Evolutionary conservation across 2,113 vertebrate species (phyloP), one percentile per base, ranked within the genome.

Genomic region (Bettongia penicillata): DNA sequence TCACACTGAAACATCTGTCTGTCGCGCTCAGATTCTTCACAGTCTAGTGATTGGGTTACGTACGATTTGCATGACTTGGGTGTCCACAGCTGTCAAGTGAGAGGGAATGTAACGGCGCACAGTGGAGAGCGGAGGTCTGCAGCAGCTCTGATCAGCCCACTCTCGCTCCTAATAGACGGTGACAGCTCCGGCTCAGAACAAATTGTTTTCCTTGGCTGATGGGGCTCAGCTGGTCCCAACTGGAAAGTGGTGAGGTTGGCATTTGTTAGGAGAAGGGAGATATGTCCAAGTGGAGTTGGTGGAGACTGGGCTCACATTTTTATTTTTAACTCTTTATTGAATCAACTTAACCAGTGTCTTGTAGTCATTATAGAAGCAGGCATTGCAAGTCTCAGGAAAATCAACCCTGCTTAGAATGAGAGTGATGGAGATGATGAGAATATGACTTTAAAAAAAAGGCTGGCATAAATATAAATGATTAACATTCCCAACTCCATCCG

Each of bases 1-100:
- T 98, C 97, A 98, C 97, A 98, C 98, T 98, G 97, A 98, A 99
- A 98, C 98, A 99, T 98, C 99, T 99, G 98, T 98, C 98, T 99
- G 98, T 97, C 97, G 98, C 97, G 98, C 98, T 98, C 97, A 94
- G 97, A 97, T 98, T 98, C 97, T 99, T 99, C 98, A 98, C 98
- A 99, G 98, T 98, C 99, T 98, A 98, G 97, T 99, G 99, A 98
- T 97, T 98, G 97, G 98, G 98, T 98, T 98, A 98, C 98, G 98
- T 98, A 8, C 16, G 37, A 43, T 98, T 98, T 98, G 97, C 97
- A 98, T 99, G 99, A 99, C 98, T 98, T 98, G 98, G 97, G 96
- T 98, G 98, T 98, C 98, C 98, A 99, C 98, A 99, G 98, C 98
- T 99, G 99, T 99, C 99, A 99, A 98, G 93, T 96, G 97, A 97